phyloP scores from a whole-genome alignment of 1,140 invertebrate genomes.

The Apolygus lucorum region DNA sequence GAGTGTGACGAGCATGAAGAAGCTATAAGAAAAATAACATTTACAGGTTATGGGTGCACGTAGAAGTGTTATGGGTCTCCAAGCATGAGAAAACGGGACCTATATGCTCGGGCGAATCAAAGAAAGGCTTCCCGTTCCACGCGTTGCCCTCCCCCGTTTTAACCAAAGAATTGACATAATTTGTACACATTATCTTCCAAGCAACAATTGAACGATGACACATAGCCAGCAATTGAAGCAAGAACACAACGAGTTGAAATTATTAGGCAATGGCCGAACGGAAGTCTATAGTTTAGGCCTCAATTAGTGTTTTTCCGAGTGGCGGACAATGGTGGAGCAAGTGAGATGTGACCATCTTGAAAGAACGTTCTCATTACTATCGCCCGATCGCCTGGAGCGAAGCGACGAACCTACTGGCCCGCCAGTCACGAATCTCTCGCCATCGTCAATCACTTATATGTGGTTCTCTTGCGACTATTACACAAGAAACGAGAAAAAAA shows the following conservation, averaged over 20 bases:
- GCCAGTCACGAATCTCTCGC: background rate
- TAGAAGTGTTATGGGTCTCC: background rate
- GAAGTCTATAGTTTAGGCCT: slow-evolving; percentile 20
- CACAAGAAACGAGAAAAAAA: no score
- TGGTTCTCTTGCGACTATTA: no score
- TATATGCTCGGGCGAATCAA: slow-evolving; percentile 11
- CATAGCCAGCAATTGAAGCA: slow-evolving; percentile 18
- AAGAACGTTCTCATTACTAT: slow-evolving; percentile 13
- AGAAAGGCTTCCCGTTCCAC: slow-evolving; percentile 16
- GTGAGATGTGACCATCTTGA: slow-evolving; percentile 21
- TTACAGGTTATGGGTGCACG: background rate
- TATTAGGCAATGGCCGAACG: slow-evolving; percentile 21
- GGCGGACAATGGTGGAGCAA: slow-evolving; percentile 19
- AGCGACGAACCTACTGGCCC: background rate
- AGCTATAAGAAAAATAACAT: background rate
- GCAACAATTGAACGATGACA: slow-evolving; percentile 21
- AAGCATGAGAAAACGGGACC: slow-evolving; percentile 14
- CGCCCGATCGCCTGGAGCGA: background rate
- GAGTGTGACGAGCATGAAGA: no score
- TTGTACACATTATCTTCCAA: slow-evolving; percentile 12
- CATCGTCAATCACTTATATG: no score
- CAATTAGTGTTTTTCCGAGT: slow-evolving; percentile 21
- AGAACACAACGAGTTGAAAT: slow-evolving; percentile 21
- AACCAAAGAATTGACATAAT: slow-evolving; percentile 19
- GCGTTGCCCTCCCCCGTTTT: slow-evolving; percentile 8